Conservation (phyloP, 1,140 invertebrate species). For the Zaprionus nigranus region DNA sequence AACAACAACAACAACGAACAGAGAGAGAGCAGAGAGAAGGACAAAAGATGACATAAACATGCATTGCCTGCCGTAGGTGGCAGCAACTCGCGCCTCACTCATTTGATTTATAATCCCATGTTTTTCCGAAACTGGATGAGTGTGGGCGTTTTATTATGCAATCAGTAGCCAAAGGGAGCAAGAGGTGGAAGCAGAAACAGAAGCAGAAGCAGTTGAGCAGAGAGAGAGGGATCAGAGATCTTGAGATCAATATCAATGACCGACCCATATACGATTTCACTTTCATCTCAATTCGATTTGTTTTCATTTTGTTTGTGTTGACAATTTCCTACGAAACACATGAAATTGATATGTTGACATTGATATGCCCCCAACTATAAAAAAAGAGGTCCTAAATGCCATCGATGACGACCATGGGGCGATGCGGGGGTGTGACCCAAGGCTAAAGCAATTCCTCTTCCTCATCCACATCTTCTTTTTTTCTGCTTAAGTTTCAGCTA, state of each 20-base stretch:
- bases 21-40: background rate
- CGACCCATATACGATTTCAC: slow-evolving; percentile 61
- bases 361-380: slow-evolving; percentile 55
- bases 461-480: background rate
- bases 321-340: slow-evolving; percentile 62
- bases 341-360: slow-evolving; percentile 76
- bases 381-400: slow-evolving; percentile 8
- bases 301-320: slow-evolving; percentile 26
- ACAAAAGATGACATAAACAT: slow-evolving; percentile 32
- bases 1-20: slow-evolving; percentile 30
- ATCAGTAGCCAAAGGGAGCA: slow-evolving; percentile 62
- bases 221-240: background rate
- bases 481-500: background rate
- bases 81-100: slow-evolving; percentile 45
- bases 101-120: slow-evolving; percentile 65
- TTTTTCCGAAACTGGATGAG: slow-evolving; percentile 9
- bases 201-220: background rate
- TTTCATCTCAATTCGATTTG: slow-evolving; percentile 45
- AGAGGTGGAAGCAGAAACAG: background rate
- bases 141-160: slow-evolving; percentile 79
- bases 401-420: background rate
- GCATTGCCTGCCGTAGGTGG: slow-evolving; percentile 54
- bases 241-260: slow-evolving; percentile 20
- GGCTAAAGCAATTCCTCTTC: background rate
- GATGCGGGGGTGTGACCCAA: background rate